A percentile compares a stretch with the other conserved stretches of the same genome.
Conservation (phyloP, 2,888 invertebrate genomes). For the Cheilosia vernalis region DNA sequence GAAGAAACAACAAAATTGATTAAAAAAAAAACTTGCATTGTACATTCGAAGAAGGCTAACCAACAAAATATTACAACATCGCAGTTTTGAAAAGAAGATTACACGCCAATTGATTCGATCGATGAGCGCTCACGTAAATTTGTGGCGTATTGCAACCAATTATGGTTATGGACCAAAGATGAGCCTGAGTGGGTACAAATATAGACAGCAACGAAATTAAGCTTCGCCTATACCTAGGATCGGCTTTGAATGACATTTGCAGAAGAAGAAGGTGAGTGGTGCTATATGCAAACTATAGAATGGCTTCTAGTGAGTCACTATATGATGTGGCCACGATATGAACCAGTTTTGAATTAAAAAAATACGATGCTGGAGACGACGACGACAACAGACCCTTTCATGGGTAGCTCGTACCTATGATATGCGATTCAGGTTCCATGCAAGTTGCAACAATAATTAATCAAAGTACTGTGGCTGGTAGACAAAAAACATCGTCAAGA, state of each 20-base stretch:
- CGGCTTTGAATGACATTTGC: constrained; percentile 29
- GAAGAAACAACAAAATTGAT: constrained; percentile 39
- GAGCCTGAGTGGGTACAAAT: background rate
- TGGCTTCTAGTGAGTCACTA: constrained; percentile 20
- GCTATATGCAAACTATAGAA: constrained; percentile 22
- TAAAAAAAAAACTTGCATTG: constrained; percentile 48
- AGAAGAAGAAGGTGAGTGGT: constrained; percentile 3
- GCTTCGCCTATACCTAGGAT: constrained; percentile 13
- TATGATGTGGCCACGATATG: constrained; percentile 22
- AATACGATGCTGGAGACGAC: background rate
- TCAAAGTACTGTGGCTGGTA: constrained; percentile 42
- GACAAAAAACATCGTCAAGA: constrained; percentile 55
- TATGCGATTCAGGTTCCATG: constrained; percentile 27
- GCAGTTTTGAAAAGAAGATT: background rate
- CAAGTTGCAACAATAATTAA: constrained; percentile 66
- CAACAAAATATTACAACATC: constrained; percentile 19
- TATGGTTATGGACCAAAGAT: constrained; percentile 12
- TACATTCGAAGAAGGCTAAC: constrained; percentile 6
- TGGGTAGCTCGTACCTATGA: background rate
- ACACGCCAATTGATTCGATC: constrained; percentile 25
- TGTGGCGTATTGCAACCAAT: constrained; percentile 16
- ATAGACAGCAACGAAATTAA: background rate
- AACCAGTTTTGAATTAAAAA: constrained; percentile 34
- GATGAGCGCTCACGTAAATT: constrained; percentile 28
- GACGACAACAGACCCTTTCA: constrained; percentile 13